Evolutionary conservation across 2,888 invertebrate species (phyloP), one percentile per base, ranked within the genome.

Genomic region (Drosophila demipolita): DNA sequence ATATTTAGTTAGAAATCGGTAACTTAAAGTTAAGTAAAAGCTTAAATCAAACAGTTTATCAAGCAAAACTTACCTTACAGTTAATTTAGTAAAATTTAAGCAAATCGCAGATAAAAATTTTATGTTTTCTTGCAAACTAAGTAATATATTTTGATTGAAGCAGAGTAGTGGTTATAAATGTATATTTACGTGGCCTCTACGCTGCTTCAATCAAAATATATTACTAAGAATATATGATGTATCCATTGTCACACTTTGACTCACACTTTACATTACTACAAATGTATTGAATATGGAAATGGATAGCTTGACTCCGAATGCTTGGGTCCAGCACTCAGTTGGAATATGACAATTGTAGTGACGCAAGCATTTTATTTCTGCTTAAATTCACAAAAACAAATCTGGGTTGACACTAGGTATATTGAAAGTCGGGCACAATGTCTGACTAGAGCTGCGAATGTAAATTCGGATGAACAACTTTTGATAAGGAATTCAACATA

Each of bases 401-500:
- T 11, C 15, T 26, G 9, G 8, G 9, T 17, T 42, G 42, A 20
- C 42, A 42, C 12, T 48, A 1, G 26, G 26, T 17, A 29, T 17
- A 29, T 49, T 29, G 9, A 49, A 49, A n/a, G 26, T 26, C 38
- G 26, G 11, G n/a, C 9, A 26, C 9, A 32, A 45, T 60, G 35
- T 12, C 45, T 35, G 36, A 38, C 50, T 50, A 32, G 11, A 11
- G 3, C 49, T 49, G 60, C 17, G 20, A 17, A 2, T 50, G 48
- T 17, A 36, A 59, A 17, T 75, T 73, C 33, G 11, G 53, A 75
- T 78, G 50, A 29, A 66, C 36, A 79, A 72, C 4, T 78, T 48
- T 79, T 64, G 61, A 75, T 8, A 58, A 58, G 59, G 82, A 89
- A 48, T 89, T 89, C 45, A 78, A 87, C n/a, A 35, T 33, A 7